These are phyloP conservation scores for Eumeta japonica DNA, from an alignment of 1,140 invertebrate genomes.

Conservation along the genomic window DNA sequence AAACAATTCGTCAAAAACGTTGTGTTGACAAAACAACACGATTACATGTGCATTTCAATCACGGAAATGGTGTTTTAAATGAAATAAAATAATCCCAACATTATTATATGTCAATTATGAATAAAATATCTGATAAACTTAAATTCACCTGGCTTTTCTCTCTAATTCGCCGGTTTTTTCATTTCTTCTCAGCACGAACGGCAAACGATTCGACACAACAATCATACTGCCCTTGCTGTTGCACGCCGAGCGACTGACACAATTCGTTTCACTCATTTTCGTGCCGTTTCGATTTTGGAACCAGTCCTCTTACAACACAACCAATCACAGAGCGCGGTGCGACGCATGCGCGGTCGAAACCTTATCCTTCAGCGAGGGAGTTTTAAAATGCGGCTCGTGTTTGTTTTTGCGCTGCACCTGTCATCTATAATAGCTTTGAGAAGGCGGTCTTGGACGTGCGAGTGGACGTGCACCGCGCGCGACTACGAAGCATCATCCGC, in stretches of 20 bases:
- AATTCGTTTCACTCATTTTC: slow-evolving; percentile 41
- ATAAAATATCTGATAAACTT: no score
- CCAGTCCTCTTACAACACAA: slow-evolving; percentile 23
- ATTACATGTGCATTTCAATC: no score
- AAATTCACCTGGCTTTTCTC: slow-evolving; percentile 77
- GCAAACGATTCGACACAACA: slow-evolving; percentile 85
- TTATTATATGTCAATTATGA: no score
- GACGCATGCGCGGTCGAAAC: slow-evolving; percentile 36
- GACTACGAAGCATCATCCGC: slow-evolving; percentile 40
- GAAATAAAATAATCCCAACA: no score
- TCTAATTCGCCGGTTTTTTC: slow-evolving; percentile 68
- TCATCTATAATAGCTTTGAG: slow-evolving; percentile 17
- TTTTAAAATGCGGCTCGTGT: slow-evolving; percentile 27
- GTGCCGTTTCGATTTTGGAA: slow-evolving; percentile 23
- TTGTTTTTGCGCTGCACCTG: slow-evolving; percentile 18
- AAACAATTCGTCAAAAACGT: no score
- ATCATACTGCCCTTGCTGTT: slow-evolving; percentile 73
- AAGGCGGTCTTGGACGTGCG: slow-evolving; percentile 12
- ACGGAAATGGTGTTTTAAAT: no score
- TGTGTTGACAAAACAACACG: no score
- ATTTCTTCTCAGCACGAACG: slow-evolving; percentile 80
- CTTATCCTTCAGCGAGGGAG: no score
- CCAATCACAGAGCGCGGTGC: slow-evolving; percentile 36
- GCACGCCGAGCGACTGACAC: slow-evolving; percentile 45
- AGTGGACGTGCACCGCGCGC: slow-evolving; percentile 8